Evolutionary conservation across 2,797 vertebrate genomes (phyloP), one percentile per base, ranked within the genome.

Genomic region (Poecile montanus): DNA sequence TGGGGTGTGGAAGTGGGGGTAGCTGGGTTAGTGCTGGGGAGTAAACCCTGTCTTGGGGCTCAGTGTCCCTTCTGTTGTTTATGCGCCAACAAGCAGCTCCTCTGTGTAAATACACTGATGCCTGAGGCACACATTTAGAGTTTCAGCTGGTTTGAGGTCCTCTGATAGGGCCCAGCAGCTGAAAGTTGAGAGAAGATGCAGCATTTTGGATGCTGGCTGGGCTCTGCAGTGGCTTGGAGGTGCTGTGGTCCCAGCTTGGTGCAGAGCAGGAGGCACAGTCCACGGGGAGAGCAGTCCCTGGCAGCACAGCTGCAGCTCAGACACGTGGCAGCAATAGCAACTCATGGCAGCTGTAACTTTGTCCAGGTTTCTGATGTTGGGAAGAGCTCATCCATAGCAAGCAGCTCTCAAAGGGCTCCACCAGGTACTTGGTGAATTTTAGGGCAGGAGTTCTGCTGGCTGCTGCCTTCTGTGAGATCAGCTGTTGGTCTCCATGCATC

Each of bases 261-360:
- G 51, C 62, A 42, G 60, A 76, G 15, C 68, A 67, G 44, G 22
- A 81, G 32, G 32, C 16, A n/a, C 16, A 53, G n/a, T 15, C 50
- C 2, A 0, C 4, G 15, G 18, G 29, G 30, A 81, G 12, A 36
- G 53, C 1, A 0, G 13, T 32, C 38, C 42, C 23, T 66, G 51
- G 19, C 53, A 76, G 25, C 6, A 2, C 11, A 34, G 48, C 61
- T 63, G 44, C 42, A 3, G 3, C 2, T 60, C 26, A 40, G 54
- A 14, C 11, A 8, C 13, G 34, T 68, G 48, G 32, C 6, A 36
- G 34, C 34, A 72, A 2, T 5, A 62, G 42, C 13, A 72, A 22
- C 15, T 54, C 3, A 2, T 21, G 16, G 26, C n/a, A 54, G 14
- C 13, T 66, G 51, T 79, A 30, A 13, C 3, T 66, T 36, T 29